Percentiles rank a stretch among this genome's conserved stretches.
Conservation (phyloP, 2,888 invertebrate genomes). For the Leptogaster cylindrica region DNA sequence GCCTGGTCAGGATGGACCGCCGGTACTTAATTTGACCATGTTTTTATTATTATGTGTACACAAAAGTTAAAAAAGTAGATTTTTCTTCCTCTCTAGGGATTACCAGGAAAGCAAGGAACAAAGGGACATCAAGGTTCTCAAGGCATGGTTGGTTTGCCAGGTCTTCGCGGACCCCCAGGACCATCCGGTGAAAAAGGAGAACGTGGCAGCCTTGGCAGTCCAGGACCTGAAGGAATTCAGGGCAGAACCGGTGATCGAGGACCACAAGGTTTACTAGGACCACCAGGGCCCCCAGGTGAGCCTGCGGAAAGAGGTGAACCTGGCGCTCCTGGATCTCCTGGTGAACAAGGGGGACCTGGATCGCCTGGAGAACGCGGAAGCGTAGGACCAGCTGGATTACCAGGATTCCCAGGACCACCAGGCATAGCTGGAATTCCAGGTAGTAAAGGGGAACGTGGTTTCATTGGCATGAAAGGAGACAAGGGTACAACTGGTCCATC, state of each 20-base stretch:
- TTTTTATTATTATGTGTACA: background rate
- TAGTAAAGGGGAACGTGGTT: constrained; percentile 76
- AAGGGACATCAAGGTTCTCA: constrained; percentile 80
- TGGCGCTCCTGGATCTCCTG: constrained; percentile 73
- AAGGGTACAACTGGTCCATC: constrained; percentile 71
- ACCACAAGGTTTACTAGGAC: constrained; percentile 75
- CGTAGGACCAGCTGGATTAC: constrained; percentile 73
- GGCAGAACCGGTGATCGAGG: constrained; percentile 79
- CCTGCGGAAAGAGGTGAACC: constrained; percentile 81
- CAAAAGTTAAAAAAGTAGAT: background rate
- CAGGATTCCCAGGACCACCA: constrained; percentile 73
- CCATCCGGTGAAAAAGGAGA: constrained; percentile 70
- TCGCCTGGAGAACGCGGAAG: constrained; percentile 76
- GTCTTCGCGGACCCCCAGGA: constrained; percentile 71
- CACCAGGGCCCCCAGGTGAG: constrained; percentile 79
- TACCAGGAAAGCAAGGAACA: constrained; percentile 71
- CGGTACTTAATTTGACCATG: constrained; percentile 67
- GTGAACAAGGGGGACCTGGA: constrained; percentile 76
- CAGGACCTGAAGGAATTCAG: constrained; percentile 75
- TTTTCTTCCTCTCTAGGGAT: constrained; percentile 57
- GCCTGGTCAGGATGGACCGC: constrained; percentile 66
- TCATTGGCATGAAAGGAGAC: constrained; percentile 73
- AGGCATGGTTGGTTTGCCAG: constrained; percentile 81
- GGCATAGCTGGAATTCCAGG: constrained; percentile 75
- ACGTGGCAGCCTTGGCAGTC: constrained; percentile 69